Base-by-base conservation (phyloP, 2,797 vertebrate species). In the Phalanger gymnotis region DNA sequence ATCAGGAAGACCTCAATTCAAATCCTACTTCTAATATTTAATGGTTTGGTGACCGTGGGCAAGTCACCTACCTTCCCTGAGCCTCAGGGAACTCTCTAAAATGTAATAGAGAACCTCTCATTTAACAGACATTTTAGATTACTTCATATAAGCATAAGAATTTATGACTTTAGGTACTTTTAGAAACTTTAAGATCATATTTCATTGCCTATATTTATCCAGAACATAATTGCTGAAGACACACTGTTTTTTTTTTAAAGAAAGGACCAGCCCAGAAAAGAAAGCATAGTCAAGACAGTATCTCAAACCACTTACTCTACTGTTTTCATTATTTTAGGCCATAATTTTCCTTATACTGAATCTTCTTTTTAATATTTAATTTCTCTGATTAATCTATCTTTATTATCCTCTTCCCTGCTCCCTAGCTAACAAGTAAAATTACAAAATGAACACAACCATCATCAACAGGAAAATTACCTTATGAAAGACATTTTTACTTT, bases 401-500 rank as follows among this genome's bases (percentile, higher is more conserved):
- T 34, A 40, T 40, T 93, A 28, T 73, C 87, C n/a, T 93, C n/a
- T 27, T 19, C 93, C 5, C n/a, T 89, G 2, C 94, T n/a, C 2
- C 61, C n/a, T 89, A 66, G 61, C 53, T 31, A 54, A 40, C 73
- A 47, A 81, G 40, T 22, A 81, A 81, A 47, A 81, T 81, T 81
- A 81, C 40, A 94, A 58, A 57, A 51, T 92, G 93, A 95, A 54
- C 54, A 5, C 30, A 61, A 96, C 5, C 34, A 73, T 14, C n/a
- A 73, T n/a, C 66, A 73, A 47, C 95, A 91, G 87, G 0, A 90
- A 91, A 89, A 0, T 0, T 40, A 9, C 16, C 2, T 57, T 94
- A 93, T 53, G 61, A 1, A 54, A 53, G 31, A 31, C 14, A 7
- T 10, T 7, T 93, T 28, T n/a, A 13, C n/a, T 94, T 94, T 90